Conservation (phyloP, 2,888 invertebrate species). For the Clostera curtula region DNA sequence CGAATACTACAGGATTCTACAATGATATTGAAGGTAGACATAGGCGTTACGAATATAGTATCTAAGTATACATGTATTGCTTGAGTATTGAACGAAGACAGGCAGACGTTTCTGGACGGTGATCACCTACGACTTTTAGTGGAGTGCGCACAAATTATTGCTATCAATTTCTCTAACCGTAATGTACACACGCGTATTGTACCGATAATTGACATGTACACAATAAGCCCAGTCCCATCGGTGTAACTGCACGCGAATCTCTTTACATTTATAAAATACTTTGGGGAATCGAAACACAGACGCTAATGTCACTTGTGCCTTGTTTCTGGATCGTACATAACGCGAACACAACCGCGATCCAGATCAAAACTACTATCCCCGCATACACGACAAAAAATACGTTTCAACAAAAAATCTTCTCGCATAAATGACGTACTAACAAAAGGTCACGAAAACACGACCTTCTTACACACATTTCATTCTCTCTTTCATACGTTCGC, state of each 20-base stretch:
- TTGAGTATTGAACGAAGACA: conserved; percentile 27
- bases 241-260: conserved; percentile 26
- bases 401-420: conserved; percentile 48
- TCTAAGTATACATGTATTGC: conserved; percentile 23
- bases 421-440: conserved; percentile 49
- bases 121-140: conserved; percentile 19
- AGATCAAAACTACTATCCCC: conserved; percentile 27
- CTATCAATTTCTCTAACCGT: too few species aligned
- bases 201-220: conserved; percentile 31
- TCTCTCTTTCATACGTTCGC: conserved; percentile 13
- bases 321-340: conserved; percentile 35
- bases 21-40: conserved; percentile 19
- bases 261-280: conserved; percentile 47
- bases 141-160: too few species aligned
- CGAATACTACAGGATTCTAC: conserved; percentile 10
- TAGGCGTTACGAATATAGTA: conserved; percentile 11
- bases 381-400: conserved; percentile 36
- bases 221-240: conserved; percentile 28
- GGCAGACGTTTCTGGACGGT: conserved; percentile 28
- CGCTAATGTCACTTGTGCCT: conserved; percentile 34
- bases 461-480: conserved; percentile 33
- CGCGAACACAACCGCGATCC: conserved; percentile 34
- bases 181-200: conserved; percentile 28
- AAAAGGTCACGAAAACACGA: conserved; percentile 59
- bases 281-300: conserved; percentile 40